Conservation (phyloP, 2,888 invertebrate species). For the Aporophyla lueneburgensis region DNA sequence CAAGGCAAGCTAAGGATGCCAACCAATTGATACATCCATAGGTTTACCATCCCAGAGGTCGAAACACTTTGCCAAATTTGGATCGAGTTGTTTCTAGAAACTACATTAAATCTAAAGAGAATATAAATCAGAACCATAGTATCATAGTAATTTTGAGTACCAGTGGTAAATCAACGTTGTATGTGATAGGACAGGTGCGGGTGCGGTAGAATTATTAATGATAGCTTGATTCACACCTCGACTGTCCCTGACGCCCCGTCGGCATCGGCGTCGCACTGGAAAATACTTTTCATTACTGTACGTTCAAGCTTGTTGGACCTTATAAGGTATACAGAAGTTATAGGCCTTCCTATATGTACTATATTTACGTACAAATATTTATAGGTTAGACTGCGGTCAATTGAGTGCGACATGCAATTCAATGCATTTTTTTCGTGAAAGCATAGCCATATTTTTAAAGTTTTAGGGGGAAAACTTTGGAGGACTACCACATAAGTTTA, state of each 20-base stretch:
- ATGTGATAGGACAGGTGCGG: constrained; percentile 79
- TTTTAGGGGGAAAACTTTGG: background rate
- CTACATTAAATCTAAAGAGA: background rate
- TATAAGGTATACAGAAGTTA: constrained; percentile 11
- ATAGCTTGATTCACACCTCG: constrained; percentile 74
- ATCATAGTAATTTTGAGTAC: constrained; percentile 34
- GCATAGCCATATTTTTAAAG: background rate
- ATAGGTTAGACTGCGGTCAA: background rate
- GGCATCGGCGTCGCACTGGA: constrained; percentile 51
- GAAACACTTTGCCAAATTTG: background rate
- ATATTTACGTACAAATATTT: background rate
- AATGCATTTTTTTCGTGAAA: background rate
- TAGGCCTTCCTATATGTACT: background rate
- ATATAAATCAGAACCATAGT: background rate
- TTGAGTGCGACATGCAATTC: background rate
- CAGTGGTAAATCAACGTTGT: constrained; percentile 69
- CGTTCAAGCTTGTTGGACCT: constrained; percentile 33
- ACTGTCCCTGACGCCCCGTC: constrained; percentile 60
- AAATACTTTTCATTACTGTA: constrained; percentile 51
- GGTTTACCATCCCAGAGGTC: background rate
- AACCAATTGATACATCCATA: background rate
- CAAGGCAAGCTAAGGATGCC: background rate
- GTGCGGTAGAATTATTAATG: constrained; percentile 82
- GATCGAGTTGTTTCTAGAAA: background rate
- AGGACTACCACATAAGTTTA: background rate